Evolutionary conservation across 2,113 vertebrate species (phyloP).

Genomic region (Phodopus roborovskii): DNA sequence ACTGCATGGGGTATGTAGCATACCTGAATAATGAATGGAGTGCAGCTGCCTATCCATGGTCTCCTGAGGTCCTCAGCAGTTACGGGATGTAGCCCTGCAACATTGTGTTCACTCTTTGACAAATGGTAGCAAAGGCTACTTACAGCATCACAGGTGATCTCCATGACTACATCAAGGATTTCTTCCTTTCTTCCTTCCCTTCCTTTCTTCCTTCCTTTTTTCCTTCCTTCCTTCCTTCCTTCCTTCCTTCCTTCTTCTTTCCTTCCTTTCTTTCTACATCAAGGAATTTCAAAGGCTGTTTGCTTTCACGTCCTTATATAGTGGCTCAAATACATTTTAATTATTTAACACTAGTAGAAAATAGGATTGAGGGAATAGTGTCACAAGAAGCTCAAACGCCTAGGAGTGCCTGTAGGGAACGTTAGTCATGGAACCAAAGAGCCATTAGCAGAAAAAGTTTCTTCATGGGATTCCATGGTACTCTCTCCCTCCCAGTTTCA

Average conservation of each 20-base stretch:
- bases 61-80: background rate
- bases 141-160: background rate
- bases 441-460: constrained; percentile 12
- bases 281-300: background rate
- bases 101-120: background rate
- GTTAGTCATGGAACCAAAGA: background rate
- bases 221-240: too few relatives aligned
- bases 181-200: background rate
- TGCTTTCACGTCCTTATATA: background rate
- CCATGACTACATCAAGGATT: background rate
- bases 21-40: background rate
- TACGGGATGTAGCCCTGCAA: background rate
- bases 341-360: background rate
- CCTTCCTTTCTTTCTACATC: background rate
- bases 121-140: background rate
- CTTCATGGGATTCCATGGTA: background rate
- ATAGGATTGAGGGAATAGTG: background rate
- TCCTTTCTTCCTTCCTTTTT: too few relatives aligned
- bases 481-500: background rate
- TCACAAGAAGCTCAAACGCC: background rate
- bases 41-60: background rate
- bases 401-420: background rate
- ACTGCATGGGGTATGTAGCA: background rate
- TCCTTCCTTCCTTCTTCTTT: too few relatives aligned
- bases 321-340: background rate